These are phyloP conservation scores for Drosophila parabipectinata DNA, from an alignment of 1,140 invertebrate genomes.

Conservation along the genomic window DNA sequence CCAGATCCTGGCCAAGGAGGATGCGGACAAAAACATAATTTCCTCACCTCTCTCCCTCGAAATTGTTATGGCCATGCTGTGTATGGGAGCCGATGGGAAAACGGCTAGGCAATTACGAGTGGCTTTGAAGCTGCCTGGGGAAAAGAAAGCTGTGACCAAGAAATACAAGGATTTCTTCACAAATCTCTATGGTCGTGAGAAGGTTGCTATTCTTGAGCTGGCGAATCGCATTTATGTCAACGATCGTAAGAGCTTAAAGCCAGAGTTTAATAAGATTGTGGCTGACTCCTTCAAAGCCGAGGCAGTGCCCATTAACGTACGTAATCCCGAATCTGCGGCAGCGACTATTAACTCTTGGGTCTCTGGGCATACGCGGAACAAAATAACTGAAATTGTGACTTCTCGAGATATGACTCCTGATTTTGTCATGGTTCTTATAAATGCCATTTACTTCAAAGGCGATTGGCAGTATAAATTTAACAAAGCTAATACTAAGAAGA, in stretches of 20 bases:
- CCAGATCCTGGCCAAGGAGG: no score
- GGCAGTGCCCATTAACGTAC: constrained; percentile 84
- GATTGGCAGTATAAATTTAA: constrained; percentile 54
- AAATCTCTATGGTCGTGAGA: constrained; percentile 13
- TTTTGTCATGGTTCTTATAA: constrained; percentile 85
- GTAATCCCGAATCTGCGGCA: constrained; percentile 61
- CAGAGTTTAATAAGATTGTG: constrained; percentile 46
- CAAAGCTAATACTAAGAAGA: constrained; percentile 1
- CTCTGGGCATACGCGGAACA: constrained; percentile 83
- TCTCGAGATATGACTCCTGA: no score
- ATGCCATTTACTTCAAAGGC: constrained; percentile 87
- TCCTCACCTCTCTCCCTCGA: no score
- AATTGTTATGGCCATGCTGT: constrained; percentile 84
- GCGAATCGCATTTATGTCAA: constrained; percentile 72
- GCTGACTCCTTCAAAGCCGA: constrained; percentile 50
- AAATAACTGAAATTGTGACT: constrained; percentile 82
- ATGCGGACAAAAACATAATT: no score
- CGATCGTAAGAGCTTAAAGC: constrained; percentile 26
- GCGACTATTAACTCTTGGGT: constrained; percentile 86
- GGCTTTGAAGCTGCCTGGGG: constrained; percentile 78
- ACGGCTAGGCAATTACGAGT: constrained; percentile 85
- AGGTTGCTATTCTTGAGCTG: constrained; percentile 46
- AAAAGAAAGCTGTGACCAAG: constrained; percentile 33
- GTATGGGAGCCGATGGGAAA: constrained; percentile 85
- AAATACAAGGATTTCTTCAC: constrained; percentile 9